phyloP scores from a whole-genome alignment of 2,888 invertebrate species.

The Electrophaes corylata region DNA sequence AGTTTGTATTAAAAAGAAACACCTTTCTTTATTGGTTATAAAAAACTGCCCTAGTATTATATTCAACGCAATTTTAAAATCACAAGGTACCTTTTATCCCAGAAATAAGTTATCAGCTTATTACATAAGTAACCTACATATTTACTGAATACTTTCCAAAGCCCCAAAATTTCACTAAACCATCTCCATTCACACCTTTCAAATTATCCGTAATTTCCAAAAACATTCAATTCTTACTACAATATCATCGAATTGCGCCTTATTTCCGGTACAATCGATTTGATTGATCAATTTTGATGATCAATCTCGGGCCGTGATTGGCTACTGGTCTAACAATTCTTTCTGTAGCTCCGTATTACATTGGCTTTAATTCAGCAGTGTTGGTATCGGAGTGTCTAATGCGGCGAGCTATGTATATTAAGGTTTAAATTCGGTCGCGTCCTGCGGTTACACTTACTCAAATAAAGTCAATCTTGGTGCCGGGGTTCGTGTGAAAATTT shows the following conservation, averaged over 20 bases:
- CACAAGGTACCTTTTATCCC: background rate
- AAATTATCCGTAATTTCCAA: constrained; percentile 52
- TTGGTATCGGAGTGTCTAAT: constrained; percentile 50
- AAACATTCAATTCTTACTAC: constrained; percentile 69
- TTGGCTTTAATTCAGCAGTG: constrained; percentile 53
- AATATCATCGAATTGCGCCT: constrained; percentile 73
- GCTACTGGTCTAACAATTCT: constrained; percentile 70
- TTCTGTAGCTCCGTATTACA: constrained; percentile 68
- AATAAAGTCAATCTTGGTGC: constrained; percentile 82
- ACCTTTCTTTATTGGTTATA: constrained; percentile 2
- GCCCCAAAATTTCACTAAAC: background rate
- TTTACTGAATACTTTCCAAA: background rate
- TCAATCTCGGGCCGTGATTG: constrained; percentile 80
- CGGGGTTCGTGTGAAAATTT: constrained; percentile 82
- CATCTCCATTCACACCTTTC: constrained; percentile 40
- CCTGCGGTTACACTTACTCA: constrained; percentile 81
- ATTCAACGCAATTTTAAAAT: background rate
- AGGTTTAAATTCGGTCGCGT: constrained; percentile 54
- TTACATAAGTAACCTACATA: background rate
- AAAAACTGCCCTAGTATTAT: background rate
- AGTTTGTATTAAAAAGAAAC: constrained; percentile 21
- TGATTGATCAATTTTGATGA: constrained; percentile 83
- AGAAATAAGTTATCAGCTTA: constrained; percentile 1
- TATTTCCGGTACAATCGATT: constrained; percentile 81
- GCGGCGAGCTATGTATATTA: constrained; percentile 58